Evolutionary conservation across 2,888 invertebrate species (phyloP).

Genomic region (Lordiphosa fenestrarum): DNA sequence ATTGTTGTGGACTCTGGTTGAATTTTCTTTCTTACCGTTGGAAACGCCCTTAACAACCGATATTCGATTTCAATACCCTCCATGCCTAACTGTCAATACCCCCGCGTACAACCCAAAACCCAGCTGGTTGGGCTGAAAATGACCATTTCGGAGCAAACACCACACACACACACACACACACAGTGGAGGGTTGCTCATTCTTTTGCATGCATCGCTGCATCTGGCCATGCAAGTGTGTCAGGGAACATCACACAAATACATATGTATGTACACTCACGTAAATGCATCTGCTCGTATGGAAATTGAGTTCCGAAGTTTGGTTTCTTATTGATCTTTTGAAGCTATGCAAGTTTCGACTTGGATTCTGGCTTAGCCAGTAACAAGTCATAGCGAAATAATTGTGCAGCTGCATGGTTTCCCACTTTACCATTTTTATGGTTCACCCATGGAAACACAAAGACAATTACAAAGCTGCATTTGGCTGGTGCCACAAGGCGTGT

Average conservation of each 20-base stretch:
- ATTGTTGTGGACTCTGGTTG: conserved; percentile 28
- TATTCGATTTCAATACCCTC: conserved; percentile 40
- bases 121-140: conserved; percentile 20
- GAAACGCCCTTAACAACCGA: conserved; percentile 69
- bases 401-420: conserved; percentile 34
- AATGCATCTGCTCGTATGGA: not conserved
- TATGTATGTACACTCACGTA: not conserved
- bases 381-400: conserved; percentile 17
- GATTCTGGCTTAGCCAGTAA: not conserved
- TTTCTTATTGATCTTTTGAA: not conserved
- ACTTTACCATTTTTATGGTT: conserved; percentile 29
- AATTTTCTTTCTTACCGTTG: conserved; percentile 3
- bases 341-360: not conserved
- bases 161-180: conserved; percentile 4
- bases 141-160: conserved; percentile 15
- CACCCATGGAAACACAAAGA: conserved; percentile 2
- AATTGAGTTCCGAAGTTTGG: not conserved
- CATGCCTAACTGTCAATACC: conserved; percentile 25
- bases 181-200: not conserved
- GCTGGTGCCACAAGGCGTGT: conserved; percentile 2
- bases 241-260: not conserved
- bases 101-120: conserved; percentile 8
- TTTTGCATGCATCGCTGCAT: no score
- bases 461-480: conserved; percentile 7
- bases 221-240: not conserved